Evolutionary conservation across 2,888 invertebrate genomes (phyloP), one percentile per base, ranked within the genome.

Genomic region (Tachina lurida): DNA sequence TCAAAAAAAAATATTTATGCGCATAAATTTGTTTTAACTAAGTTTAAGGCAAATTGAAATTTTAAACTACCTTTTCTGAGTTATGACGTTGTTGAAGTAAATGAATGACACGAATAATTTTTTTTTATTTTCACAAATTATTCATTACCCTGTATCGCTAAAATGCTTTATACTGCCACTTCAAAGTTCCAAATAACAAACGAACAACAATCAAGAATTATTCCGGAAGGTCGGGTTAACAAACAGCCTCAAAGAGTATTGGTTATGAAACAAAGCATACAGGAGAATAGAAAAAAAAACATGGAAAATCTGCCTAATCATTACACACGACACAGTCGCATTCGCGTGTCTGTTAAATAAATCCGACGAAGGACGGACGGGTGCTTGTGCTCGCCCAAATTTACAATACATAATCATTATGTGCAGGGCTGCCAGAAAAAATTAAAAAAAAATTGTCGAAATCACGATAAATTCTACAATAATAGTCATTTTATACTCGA

Each of bases 161-260:
- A 31, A 31, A 31, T 31, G 13, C 10, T 13, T 2, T 22, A 49
- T 62, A 10, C 17, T n/a, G 22, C 62, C 70, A 22, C n/a, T 45
- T 19, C 31, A 17, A 47, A 19, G 10, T 17, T 10, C 10, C 13
- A 70, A 19, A 79, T 15, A 45, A 43, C n/a, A 62, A 54, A 71
- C 43, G 10, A 45, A 52, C 22, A 71, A 31, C 43, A 65, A 49
- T 65, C 71, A 77, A 65, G 65, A 77, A 76, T 81, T 45, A 68
- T 81, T 74, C 74, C 81, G 81, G 81, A 85, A 81, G 81, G 81
- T 85, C 84, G 84, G 84, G 76, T 81, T 7, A 31, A 73, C 74
- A 67, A 73, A 62, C 76, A 54, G 63, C 76, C 84, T 52, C 67
- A 81, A 84, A 77, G 63, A 77, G 60, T 65, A 73, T 62, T 68